These are phyloP conservation scores for Epirrita christyi DNA, from an alignment of 2,888 invertebrate species.

Conservation along the genomic window DNA sequence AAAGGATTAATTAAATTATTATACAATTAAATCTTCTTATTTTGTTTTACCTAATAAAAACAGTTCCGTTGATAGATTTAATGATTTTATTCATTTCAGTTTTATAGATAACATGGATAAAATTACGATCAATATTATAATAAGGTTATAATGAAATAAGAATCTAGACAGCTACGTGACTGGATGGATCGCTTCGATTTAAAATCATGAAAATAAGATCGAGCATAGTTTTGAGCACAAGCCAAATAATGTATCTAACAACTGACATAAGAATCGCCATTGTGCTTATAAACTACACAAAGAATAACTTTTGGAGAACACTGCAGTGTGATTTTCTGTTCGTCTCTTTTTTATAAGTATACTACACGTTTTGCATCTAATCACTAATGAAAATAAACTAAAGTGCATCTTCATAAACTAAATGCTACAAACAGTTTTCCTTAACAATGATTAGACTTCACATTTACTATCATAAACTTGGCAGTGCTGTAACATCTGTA, in stretches of 20 bases:
- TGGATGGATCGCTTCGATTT: slow-evolving; percentile 24
- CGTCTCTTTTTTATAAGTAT: not conserved
- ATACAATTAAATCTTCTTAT: not conserved
- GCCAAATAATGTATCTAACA: slow-evolving; percentile 47
- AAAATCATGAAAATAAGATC: not conserved
- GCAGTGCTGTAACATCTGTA: slow-evolving; percentile 77
- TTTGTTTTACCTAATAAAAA: not conserved
- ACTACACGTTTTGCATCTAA: not conserved
- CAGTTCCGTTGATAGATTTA: not conserved
- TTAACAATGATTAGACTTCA: slow-evolving; percentile 22
- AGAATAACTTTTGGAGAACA: not conserved
- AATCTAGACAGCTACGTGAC: slow-evolving; percentile 5
- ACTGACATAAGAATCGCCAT: not conserved
- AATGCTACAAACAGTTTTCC: slow-evolving; percentile 37
- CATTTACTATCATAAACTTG: slow-evolving; percentile 64
- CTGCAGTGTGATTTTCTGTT: not conserved
- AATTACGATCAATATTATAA: no score
- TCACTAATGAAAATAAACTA: slow-evolving; percentile 3
- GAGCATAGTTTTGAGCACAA: slow-evolving; percentile 51
- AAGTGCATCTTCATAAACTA: slow-evolving; percentile 38
- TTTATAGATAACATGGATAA: no score
- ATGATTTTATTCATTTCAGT: no score
- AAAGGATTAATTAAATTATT: not conserved
- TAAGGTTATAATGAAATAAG: not conserved
- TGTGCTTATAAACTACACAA: no score